Evolutionary conservation across 2,113 vertebrate species (phyloP).

Genomic region (Hepsetus odoe): DNA sequence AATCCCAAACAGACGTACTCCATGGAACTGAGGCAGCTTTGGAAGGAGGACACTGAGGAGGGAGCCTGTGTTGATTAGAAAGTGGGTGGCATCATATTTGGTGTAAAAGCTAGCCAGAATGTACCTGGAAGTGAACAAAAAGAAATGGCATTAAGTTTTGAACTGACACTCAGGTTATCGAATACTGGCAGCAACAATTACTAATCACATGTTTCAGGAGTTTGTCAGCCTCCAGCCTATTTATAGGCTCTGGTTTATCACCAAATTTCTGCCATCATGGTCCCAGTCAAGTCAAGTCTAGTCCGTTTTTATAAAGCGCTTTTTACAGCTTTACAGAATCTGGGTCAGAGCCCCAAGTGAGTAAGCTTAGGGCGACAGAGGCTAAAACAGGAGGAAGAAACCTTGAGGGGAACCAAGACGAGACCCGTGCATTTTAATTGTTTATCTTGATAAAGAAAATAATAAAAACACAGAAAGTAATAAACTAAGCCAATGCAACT

Average conservation of each 20-base stretch:
- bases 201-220: too few relatives aligned
- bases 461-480: background rate
- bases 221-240: background rate
- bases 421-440: background rate
- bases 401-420: too few relatives aligned
- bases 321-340: too few relatives aligned
- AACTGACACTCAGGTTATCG: background rate
- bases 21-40: conserved; percentile 93
- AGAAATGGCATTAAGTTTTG: background rate
- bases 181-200: background rate
- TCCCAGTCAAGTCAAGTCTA: too few relatives aligned
- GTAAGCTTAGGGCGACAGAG: too few relatives aligned
- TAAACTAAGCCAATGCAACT: conserved; percentile 61
- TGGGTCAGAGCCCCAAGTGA: too few relatives aligned
- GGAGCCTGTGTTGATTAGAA: conserved; percentile 88
- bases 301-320: too few relatives aligned
- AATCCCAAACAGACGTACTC: conserved; percentile 92
- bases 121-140: conserved; percentile 74
- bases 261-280: background rate
- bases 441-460: background rate
- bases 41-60: conserved; percentile 89
- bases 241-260: background rate
- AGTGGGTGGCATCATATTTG: conserved; percentile 89
- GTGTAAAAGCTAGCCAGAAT: conserved; percentile 95
- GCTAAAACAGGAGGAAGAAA: too few relatives aligned